Evolutionary conservation across 1,140 invertebrate species (phyloP), one percentile per base, ranked within the genome.

Genomic region (Pantala flavescens): DNA sequence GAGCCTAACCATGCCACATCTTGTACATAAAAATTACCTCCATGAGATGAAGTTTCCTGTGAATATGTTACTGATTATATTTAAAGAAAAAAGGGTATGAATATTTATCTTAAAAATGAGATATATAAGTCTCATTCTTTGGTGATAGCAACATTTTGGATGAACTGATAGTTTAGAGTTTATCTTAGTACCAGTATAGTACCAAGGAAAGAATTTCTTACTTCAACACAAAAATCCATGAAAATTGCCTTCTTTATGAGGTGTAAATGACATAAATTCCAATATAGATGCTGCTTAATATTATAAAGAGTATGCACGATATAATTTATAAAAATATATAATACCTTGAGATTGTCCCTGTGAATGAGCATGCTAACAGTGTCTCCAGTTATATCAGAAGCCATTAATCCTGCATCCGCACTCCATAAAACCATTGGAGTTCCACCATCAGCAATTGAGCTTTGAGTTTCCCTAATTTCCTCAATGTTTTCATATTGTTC

Each of bases 341-440:
- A 23, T 75, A 78, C 78, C 74, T 81, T 82, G 36, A 87, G 81
- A 75, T 79, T 81, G 75, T 85, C 82, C 81, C 86, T 87, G 76
- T 90, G 85, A 73, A 91, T 85, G 21, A 92, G 76, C 7, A 85
- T 89, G 76, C 85, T 84, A 14, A 91, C 84, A 78, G 88, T 87
- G 77, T 92, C 88, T 11, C 91, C 91, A 14, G 89, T 89, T 0
- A 93, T 85, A 78, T 94, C 89, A 43, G 91, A 92, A 77, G 87
- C 86, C 0, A 93, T 78, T 0, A 91, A 82, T 5, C 91, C 91
- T 77, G 90, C 87, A 14, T 85, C 84, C 0, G 89, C 88, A 5
- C 89, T 88, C 92, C 92, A 92, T 14, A 63, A 63, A 21, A 63
- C 49, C 49, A 63, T 19, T 63, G 49, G 49, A 14, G 14, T 12